Conservation (phyloP, 2,113 vertebrate genomes). For the Pteropus alecto region DNA sequence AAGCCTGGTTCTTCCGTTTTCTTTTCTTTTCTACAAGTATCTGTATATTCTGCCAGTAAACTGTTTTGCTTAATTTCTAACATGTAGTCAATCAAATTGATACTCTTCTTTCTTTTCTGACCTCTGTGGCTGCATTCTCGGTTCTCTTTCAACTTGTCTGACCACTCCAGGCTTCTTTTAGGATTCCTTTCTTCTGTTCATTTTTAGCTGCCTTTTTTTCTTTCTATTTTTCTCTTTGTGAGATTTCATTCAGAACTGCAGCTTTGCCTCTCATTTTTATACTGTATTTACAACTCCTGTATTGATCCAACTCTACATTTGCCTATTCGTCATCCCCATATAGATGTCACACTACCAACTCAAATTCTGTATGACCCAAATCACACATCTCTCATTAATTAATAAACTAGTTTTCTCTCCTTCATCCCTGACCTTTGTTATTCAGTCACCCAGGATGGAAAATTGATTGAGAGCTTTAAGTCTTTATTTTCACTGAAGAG, state of each 20-base stretch:
- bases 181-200: not conserved
- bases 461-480: not conserved
- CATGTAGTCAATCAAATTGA: not conserved
- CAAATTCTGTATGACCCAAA: not conserved
- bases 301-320: not conserved
- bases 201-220: not conserved
- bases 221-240: not conserved
- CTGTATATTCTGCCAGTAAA: not conserved
- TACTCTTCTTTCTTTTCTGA: not conserved
- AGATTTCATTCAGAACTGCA: not conserved
- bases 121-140: not conserved
- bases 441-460: not conserved
- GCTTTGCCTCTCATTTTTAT: not conserved
- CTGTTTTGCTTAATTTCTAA: not conserved
- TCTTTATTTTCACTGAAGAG: not conserved
- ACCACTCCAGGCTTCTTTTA: not conserved
- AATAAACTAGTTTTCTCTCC: not conserved
- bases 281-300: not conserved
- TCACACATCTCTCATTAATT: not conserved
- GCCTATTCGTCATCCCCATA: not conserved
- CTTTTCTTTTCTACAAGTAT: not conserved
- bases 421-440: constrained; percentile 23
- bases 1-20: not conserved
- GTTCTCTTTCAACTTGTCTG: not conserved
- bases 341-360: not conserved